Base-by-base conservation (phyloP, 2,888 invertebrate species). In the Andrena flavipes region DNA sequence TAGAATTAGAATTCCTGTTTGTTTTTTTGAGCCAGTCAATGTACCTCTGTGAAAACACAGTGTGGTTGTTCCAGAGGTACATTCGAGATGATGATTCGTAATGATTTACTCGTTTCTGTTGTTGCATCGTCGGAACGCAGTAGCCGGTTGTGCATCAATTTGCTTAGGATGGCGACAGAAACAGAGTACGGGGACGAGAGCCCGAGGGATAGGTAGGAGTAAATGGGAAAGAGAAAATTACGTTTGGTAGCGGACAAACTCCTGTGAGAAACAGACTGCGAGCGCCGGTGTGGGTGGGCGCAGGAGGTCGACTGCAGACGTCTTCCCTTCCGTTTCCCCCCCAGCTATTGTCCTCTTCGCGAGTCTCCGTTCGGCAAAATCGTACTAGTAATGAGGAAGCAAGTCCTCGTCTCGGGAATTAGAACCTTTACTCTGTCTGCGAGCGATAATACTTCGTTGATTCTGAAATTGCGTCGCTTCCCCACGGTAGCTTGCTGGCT, bases 151-250 rank as follows among this genome's bases (percentile, higher is more conserved):
- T 72, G 26, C 35, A 69, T 72, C 78, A 84, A 79, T 82, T 84
- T 79, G 82, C 75, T 79, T 78, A 76, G 84, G 63, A 84, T 72
- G 69, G 82, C 35, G 60, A 76, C 72, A 54, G 75, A 51, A 75
- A 75, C 68, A 64, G 71, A 76, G 74, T 16, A 62, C 54, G 30
- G 68, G 62, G 68, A 74, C 2, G 62, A 69, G 67, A 60, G 73
- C 51, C 67, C 42, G 42, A n/a, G 63, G 59, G 60, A 59, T 56
- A 56, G 60, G 70, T 63, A 65, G 23, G 62, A 62, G 75, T 68
- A 64, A 82, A 80, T 59, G 75, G 72, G 76, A 82, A 79, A 72
- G 71, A 74, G 82, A 74, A 82, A 82, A 83, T 82, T 78, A 77
- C 70, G 70, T 69, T 72, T 80, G 80, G 23, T 56, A 51, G 63